A percentile compares a stretch with the other conserved stretches of the same genome.
Evolutionary conservation across 2,888 invertebrate species (phyloP).

Genomic region (Plusia festucae): DNA sequence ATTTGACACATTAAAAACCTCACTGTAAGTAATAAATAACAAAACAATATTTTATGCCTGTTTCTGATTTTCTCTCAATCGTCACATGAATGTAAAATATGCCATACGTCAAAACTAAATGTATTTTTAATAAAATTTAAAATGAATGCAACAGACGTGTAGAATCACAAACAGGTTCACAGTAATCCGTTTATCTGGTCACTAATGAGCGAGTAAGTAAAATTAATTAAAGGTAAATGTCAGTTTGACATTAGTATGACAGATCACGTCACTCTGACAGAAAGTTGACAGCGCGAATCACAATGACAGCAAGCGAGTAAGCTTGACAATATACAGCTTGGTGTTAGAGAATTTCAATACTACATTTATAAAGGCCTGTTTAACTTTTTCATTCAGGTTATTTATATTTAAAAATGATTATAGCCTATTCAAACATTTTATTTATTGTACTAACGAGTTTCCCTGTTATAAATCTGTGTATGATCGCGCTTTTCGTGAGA

Average conservation of each 20-base stretch:
- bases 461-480: background rate
- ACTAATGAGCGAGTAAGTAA: background rate
- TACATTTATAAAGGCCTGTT: conserved; percentile 49
- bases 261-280: conserved; percentile 17
- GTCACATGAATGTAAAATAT: background rate
- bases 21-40: too few relatives aligned
- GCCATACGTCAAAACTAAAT: background rate
- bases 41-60: background rate
- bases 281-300: conserved; percentile 15
- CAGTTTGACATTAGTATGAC: conserved; percentile 1
- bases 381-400: conserved; percentile 2
- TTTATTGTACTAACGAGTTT: background rate
- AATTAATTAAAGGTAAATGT: background rate
- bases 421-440: background rate
- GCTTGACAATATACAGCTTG: conserved; percentile 12
- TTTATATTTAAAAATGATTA: background rate
- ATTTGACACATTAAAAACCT: background rate
- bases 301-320: conserved; percentile 17
- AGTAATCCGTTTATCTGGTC: background rate
- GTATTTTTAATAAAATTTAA: too few relatives aligned
- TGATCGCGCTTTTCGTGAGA: background rate
- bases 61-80: background rate
- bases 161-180: conserved; percentile 1
- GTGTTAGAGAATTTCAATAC: conserved; percentile 23
- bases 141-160: too few relatives aligned